Conservation (phyloP, 2,888 invertebrate genomes). For the Diarsia mendica region DNA sequence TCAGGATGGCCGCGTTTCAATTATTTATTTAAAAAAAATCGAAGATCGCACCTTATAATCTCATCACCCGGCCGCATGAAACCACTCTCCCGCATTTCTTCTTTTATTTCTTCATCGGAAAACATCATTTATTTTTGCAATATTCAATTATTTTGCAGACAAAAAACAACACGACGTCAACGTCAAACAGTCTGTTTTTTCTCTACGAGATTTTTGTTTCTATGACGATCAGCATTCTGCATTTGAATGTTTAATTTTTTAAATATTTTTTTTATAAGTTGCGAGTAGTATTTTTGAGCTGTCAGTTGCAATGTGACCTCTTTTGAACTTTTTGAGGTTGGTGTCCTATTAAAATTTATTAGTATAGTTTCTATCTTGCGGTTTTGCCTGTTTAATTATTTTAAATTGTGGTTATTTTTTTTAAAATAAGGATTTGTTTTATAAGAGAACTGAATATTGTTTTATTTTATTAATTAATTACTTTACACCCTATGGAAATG, state of each 20-base stretch:
- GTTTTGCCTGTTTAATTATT: constrained; percentile 14
- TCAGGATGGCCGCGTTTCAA: constrained; percentile 76
- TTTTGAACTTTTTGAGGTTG: constrained; percentile 72
- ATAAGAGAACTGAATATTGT: neutral
- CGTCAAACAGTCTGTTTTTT: constrained; percentile 79
- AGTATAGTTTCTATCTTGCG: neutral
- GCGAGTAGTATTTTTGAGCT: constrained; percentile 44
- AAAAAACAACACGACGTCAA: constrained; percentile 80
- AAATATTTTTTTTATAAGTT: constrained; percentile 44
- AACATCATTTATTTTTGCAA: constrained; percentile 88
- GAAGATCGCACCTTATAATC: constrained; percentile 84
- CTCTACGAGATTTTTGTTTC: constrained; percentile 80
- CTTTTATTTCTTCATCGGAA: constrained; percentile 89
- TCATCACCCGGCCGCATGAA: constrained; percentile 85
- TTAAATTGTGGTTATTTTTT: neutral
- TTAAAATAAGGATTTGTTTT: neutral
- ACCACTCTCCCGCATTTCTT: constrained; percentile 82
- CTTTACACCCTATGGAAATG: neutral
- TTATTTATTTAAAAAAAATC: constrained; percentile 68
- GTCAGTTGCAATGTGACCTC: constrained; percentile 70
- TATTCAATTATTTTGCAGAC: constrained; percentile 87
- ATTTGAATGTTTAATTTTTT: constrained; percentile 72
- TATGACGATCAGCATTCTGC: constrained; percentile 78
- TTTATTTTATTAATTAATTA: neutral
- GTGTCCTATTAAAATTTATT: constrained; percentile 66